Conservation (phyloP, 2,888 invertebrate genomes). For the Sabatieria punctata region DNA sequence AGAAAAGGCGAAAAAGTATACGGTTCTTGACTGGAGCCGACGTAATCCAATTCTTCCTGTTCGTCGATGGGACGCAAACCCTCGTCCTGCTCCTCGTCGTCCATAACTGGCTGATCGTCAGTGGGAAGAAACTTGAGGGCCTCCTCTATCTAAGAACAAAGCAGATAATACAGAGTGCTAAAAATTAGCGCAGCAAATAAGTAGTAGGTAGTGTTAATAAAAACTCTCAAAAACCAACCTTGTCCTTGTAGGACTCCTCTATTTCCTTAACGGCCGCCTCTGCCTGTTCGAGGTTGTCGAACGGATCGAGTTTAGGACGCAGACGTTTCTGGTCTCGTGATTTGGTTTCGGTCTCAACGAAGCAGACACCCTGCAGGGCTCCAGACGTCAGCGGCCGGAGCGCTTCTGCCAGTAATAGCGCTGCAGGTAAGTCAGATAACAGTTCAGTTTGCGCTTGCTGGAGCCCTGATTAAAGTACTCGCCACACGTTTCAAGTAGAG, state of each 20-base stretch:
- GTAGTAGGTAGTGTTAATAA: background rate
- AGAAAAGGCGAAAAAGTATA: too few relatives aligned
- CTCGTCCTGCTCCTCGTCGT: slow-evolving; percentile 1
- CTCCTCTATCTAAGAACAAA: background rate
- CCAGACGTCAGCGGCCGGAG: background rate
- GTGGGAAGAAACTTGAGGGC: background rate
- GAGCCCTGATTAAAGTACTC: slow-evolving; percentile 81
- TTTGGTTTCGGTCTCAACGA: too few relatives aligned
- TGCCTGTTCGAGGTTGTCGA: slow-evolving; percentile 5
- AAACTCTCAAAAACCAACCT: background rate
- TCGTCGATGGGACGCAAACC: slow-evolving; percentile 4
- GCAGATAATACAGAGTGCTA: too few relatives aligned
- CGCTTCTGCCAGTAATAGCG: slow-evolving; percentile 10
- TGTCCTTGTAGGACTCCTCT: slow-evolving; percentile 5
- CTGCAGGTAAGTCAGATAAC: slow-evolving; percentile 77
- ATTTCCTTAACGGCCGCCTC: slow-evolving; percentile 4
- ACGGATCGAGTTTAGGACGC: background rate
- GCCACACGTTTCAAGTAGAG: slow-evolving; percentile 80
- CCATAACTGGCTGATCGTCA: background rate
- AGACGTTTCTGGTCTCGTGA: too few relatives aligned
- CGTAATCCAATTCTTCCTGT: slow-evolving; percentile 5
- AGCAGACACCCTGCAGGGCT: too few relatives aligned
- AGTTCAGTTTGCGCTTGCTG: slow-evolving; percentile 71
- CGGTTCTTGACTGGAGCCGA: too few relatives aligned
- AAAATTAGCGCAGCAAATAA: background rate